Base-by-base conservation (phyloP, 1,140 invertebrate species). In the Leptestheria dahalacensis region DNA sequence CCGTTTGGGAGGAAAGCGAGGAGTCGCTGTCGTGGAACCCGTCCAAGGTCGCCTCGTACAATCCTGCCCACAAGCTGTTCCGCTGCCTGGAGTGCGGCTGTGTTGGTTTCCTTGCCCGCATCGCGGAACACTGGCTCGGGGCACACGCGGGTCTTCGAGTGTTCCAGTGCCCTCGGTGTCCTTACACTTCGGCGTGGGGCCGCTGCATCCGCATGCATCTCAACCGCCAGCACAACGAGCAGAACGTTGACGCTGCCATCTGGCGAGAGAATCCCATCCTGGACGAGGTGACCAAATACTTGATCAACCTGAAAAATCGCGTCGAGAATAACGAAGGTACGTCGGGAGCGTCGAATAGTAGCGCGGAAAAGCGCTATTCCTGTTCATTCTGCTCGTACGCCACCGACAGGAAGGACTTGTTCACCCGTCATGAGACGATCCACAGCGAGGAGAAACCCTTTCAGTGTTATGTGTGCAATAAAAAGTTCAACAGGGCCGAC, bases 361-460 rank as follows among this genome's bases (percentile, higher is more conserved):
- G 61, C 61, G 66, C 67, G 9, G 72, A 68, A 21, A 91, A 91
- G 73, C 78, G 88, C 11, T 92, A 92, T 70, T 83, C 79, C 24
- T 93, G 90, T 72, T 80, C 77, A 4, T 84, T 83, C 66, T 93
- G 90, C 70, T 85, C 88, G 1, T 93, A 93, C 69, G 85, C 87
- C 0, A 92, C 89, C 0, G 89, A 96, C 69, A 78, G 93, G 6
- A 77, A 91, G 57, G 93, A 97, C 73, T 79, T 97, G 51, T 96
- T 89, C 70, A 95, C 91, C 1, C 80, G 92, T 3, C 93, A 97
- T 73, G 90, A 97, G 74, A 93, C 95, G 67, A 96, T 97, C 61
- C 93, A 97, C 67, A 80, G 86, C 60, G 86, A 91, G 67, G 88
- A 92, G 66, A 94, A 94, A 68, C 89, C 90, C 1, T 94, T 93